phyloP scores from a whole-genome alignment of 2,113 vertebrate species.

The Myanophis thanlyinensis region DNA sequence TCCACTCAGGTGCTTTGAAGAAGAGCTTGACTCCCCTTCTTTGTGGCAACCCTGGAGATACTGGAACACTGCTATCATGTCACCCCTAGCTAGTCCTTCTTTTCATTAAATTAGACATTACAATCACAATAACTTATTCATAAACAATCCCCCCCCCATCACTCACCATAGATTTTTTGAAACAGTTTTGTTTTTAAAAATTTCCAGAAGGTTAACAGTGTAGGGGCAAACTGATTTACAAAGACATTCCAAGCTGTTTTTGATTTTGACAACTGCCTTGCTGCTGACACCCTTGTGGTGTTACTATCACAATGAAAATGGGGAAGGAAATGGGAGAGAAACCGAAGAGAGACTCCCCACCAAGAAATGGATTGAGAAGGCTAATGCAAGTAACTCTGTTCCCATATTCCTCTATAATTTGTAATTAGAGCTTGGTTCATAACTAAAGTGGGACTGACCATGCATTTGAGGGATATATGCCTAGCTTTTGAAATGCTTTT shows the following conservation, averaged over 20 bases:
- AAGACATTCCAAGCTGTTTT: neutral
- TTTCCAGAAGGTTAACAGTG: neutral
- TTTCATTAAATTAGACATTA: no score
- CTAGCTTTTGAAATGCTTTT: neutral
- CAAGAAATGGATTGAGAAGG: neutral
- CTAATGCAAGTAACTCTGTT: neutral
- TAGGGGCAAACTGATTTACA: neutral
- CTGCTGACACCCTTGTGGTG: neutral
- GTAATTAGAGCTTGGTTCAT: neutral
- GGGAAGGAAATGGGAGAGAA: neutral
- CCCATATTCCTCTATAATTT: neutral
- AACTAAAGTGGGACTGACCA: neutral
- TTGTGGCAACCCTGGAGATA: no score
- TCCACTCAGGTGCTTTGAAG: no score
- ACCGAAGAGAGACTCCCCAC: neutral
- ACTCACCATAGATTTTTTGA: neutral
- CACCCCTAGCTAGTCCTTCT: no score
- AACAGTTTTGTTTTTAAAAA: neutral
- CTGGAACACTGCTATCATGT: no score
- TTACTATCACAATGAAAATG: neutral
- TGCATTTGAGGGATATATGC: accelerated
- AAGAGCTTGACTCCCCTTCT: no score
- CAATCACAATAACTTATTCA: neutral
- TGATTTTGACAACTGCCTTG: neutral
- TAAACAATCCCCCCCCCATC: neutral